Evolutionary conservation across 2,888 invertebrate genomes (phyloP), one percentile per base, ranked within the genome.

Genomic region (Erebia ligea): DNA sequence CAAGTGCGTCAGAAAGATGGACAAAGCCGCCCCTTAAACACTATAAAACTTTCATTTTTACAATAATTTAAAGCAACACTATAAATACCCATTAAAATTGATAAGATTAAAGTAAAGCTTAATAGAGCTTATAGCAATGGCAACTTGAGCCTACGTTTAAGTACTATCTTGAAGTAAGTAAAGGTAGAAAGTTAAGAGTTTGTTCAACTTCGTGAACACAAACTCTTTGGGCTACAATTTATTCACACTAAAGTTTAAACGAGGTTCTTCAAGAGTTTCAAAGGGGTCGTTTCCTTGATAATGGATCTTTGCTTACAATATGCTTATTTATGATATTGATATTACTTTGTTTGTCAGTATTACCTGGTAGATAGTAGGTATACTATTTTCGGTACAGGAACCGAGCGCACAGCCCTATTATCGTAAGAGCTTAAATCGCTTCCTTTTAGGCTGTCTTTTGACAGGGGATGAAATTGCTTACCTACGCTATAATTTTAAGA

Each of bases 161-260:
- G 48, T 25, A 67, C 25, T 58, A 48, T 42, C 48, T 58, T 67
- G 25, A 48, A 67, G 67, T 11, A 17, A 57, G 67, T n/a, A 17
- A 57, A 67, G 56, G 45, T 57, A 34, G 57, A 50, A 67, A 58
- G 67, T 67, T 48, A 58, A 15, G 54, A 42, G 64, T 67, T 67
- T 48, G 48, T 17, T 67, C 67, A 57, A 58, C 67, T 67, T 58
- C 58, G 56, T 42, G 65, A 65, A 65, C 65, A 65, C 42, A 50
- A 67, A 67, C 45, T 67, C 67, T 66, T 65, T 66, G 66, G 57
- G 48, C 58, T 67, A 67, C 67, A 67, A 67, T 58, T 67, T 67
- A 67, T 67, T 67, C 67, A 67, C 67, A 67, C 67, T 48, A 58
- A 65, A 67, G 58, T 67, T 67, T 67, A 67, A 67, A 67, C 67